Evolutionary conservation across 2,888 invertebrate species (phyloP).

Genomic region (Oscheius sp.): DNA sequence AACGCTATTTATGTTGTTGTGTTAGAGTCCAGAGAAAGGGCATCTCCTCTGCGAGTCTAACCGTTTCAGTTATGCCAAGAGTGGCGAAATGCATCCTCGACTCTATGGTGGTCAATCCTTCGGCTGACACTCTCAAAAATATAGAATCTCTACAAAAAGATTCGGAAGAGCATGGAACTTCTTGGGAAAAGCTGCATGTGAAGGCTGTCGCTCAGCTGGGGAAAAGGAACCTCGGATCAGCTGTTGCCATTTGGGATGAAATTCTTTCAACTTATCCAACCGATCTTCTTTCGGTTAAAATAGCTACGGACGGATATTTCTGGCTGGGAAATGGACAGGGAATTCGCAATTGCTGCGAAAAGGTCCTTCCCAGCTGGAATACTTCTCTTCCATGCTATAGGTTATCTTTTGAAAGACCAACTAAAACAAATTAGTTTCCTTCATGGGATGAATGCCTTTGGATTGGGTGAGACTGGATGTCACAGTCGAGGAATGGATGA

Average conservation of each 20-base stretch:
- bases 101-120: background rate
- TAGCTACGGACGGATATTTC: constrained; percentile 69
- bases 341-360: constrained; percentile 72
- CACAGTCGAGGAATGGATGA: constrained; percentile 71
- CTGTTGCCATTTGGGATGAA: constrained; percentile 72
- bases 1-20: background rate
- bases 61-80: constrained; percentile 8
- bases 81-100: background rate
- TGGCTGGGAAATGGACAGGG: constrained; percentile 72
- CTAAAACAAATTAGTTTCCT: constrained; percentile 68
- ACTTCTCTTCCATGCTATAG: constrained; percentile 71
- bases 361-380: constrained; percentile 72
- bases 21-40: background rate
- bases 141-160: background rate
- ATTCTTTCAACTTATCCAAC: constrained; percentile 72
- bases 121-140: background rate
- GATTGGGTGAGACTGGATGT: constrained; percentile 73
- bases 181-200: constrained; percentile 67
- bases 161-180: constrained; percentile 32
- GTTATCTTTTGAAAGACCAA: background rate
- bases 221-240: constrained; percentile 70
- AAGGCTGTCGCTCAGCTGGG: background rate
- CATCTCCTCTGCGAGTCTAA: constrained; percentile 1
- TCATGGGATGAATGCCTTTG: constrained; percentile 74
- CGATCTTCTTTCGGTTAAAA: constrained; percentile 74